A percentile compares a stretch with the other conserved stretches of the same genome.
Evolutionary conservation across 2,113 vertebrate genomes (phyloP).

Genomic region (Vulpes vulpes): DNA sequence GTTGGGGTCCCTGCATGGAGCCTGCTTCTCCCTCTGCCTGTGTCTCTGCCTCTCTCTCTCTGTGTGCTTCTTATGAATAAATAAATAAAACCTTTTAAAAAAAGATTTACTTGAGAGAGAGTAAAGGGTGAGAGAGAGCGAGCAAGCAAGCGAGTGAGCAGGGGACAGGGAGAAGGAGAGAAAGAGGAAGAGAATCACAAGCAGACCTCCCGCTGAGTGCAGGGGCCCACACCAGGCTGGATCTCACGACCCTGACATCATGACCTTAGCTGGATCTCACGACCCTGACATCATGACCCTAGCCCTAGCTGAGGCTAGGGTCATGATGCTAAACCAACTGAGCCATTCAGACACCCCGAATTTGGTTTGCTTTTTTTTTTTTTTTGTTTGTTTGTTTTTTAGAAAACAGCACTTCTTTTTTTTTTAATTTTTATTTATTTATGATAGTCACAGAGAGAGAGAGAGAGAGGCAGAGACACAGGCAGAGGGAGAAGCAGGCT

Average conservation of each 20-base stretch:
- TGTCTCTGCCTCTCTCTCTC: no score
- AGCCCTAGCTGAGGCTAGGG: not conserved
- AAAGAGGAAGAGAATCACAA: not conserved
- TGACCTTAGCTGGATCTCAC: not conserved
- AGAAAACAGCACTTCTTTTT: no score
- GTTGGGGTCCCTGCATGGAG: no score
- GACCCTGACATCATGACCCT: not conserved
- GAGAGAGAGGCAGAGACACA: no score
- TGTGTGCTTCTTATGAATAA: no score
- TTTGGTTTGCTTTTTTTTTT: not conserved
- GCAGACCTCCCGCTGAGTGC: not conserved
- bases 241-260: not conserved
- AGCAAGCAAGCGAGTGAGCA: not conserved
- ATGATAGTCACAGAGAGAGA: no score
- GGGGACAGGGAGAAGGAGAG: not conserved
- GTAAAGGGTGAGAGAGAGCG: no score
- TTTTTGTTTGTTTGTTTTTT: no score
- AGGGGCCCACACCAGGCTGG: not conserved
- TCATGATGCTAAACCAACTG: not conserved
- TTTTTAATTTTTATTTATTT: no score
- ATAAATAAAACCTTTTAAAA: no score
- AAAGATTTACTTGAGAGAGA: not conserved
- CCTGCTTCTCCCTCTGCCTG: no score
- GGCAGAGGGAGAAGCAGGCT: no score
- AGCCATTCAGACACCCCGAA: not conserved